Evolutionary conservation across 2,113 vertebrate genomes (phyloP), one percentile per base, ranked within the genome.

Genomic region (Mustela nigripes): DNA sequence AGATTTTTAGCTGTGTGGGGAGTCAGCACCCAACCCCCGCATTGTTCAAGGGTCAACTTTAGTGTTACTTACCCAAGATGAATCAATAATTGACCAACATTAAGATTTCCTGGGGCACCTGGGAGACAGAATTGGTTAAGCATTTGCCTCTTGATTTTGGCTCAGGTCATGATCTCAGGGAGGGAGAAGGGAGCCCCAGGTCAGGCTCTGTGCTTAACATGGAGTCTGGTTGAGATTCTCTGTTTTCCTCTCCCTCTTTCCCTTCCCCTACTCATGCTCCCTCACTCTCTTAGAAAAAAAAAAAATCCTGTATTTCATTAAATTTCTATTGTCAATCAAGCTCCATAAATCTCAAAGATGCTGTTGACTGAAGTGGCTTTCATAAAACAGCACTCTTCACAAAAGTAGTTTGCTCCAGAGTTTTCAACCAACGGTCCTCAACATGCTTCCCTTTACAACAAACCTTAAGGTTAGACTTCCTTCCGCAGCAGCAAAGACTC

Each of bases 381-480:
- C 19, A 9, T 22, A 42, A n/a, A 89, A 31, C 2, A 62, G 28
- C 11, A 56, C 26, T 26, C 39, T 28, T 79, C 53, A 28, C 24
- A 11, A 18, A 90, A 63, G 26, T 26, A 28, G 5, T 21, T 28
- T 16, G 9, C 15, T 24, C 8, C 42, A 36, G 60, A 42, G 26
- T 45, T 21, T 16, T 48, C 53, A 48, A 1, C 26, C 10, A 8
- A 31, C 0, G 0, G 19, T 28, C 18, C 22, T 28, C n/a, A n/a
- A 22, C 2, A 2, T 2, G 19, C 24, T 36, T 16, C 60, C 56
- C 9, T 26, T 31, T 48, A 56, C 7, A 8, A 6, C 4, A 0
- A 5, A 33, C 1, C 42, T 7, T 15, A 11, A 5, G 4, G 11
- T 0, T 33, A 36, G 28, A 4, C 26, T 9, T 11, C 71, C 71